A percentile compares a stretch with the other conserved stretches of the same genome.
phyloP scores from a whole-genome alignment of 2,888 invertebrate genomes.

The Buathra laborator region DNA sequence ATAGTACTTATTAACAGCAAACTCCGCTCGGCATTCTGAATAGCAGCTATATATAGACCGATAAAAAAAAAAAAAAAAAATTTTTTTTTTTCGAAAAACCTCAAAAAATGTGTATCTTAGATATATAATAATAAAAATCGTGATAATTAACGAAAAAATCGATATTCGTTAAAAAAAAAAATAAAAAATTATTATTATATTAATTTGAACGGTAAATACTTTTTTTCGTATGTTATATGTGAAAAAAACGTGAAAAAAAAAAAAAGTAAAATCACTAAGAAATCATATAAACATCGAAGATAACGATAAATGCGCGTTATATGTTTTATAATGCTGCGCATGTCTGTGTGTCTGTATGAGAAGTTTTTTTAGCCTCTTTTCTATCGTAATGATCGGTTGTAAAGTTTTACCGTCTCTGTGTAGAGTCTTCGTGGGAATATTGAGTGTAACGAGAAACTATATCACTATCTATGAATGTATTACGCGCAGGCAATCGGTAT shows the following conservation, averaged over 20 bases:
- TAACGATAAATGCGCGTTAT: constrained; percentile 61
- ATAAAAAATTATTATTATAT: background rate
- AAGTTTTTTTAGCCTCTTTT: constrained; percentile 64
- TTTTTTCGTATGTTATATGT: too few species aligned
- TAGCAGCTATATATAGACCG: background rate
- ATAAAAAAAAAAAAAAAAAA: background rate
- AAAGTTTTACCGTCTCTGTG: constrained; percentile 73
- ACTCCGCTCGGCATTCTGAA: background rate
- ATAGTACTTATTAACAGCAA: background rate
- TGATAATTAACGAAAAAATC: background rate
- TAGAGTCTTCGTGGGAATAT: constrained; percentile 54
- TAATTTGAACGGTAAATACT: background rate
- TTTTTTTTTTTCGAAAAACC: background rate
- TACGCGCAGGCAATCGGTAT: background rate
- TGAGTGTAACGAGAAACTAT: background rate
- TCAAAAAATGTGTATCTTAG: too few species aligned
- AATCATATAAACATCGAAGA: constrained; percentile 55
- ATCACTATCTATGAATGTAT: constrained; percentile 3
- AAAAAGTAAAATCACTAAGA: constrained; percentile 40
- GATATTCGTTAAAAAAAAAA: background rate
- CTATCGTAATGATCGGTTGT: constrained; percentile 73
- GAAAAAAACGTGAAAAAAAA: background rate
- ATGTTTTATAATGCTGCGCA: constrained; percentile 8
- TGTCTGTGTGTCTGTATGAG: constrained; percentile 1
- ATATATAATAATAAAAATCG: too few species aligned